Evolutionary conservation across 2,888 invertebrate species (phyloP), one percentile per base, ranked within the genome.

Genomic region (Pachliopta kotzebuea): DNA sequence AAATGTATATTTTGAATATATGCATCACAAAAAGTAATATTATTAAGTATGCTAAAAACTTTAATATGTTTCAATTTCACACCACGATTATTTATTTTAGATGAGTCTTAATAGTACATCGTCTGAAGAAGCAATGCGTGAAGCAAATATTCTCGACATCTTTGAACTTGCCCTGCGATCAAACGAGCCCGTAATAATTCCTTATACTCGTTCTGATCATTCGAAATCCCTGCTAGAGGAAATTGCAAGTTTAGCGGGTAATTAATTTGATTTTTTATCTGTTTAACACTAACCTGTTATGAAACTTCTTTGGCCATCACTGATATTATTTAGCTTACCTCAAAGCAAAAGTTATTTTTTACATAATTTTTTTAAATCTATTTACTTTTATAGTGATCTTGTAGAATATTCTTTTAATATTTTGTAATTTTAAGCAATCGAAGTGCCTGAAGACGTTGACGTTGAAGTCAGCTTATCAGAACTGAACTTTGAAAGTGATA

Each of bases 391-490:
- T n/a, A 1, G 6, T 6, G 7, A 3, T 37, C 37, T n/a, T n/a
- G n/a, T n/a, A 1, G 45, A 45, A 6, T 42, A 37, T 24, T 45
- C n/a, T 37, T 29, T 11, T 17, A 20, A 55, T n/a, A n/a, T 20
- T 49, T 55, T 45, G 1, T 14, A 53, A 23, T 45, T 69, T 71
- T 0, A 58, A 75, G 74, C 67, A 50, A 59, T 73, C 4, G 52
- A 66, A n/a, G 62, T 73, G 8, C 37, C 71, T 4, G 67, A 69
- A 23, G 66, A 68, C 14, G 49, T 56, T 2, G 17, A 14, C 2
- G 65, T 67, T n/a, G 63, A 54, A 4, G 24, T 56, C 11, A 73
- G 72, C n/a, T 59, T 77, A 31, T 60, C 63, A 29, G 75, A 76
- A 7, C 50, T 76, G 26, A 70, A 71, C n/a, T 45, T 74, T 1